These are phyloP conservation scores for Oligia fasciuncula DNA, from an alignment of 2,888 invertebrate species.

Conservation along the genomic window DNA sequence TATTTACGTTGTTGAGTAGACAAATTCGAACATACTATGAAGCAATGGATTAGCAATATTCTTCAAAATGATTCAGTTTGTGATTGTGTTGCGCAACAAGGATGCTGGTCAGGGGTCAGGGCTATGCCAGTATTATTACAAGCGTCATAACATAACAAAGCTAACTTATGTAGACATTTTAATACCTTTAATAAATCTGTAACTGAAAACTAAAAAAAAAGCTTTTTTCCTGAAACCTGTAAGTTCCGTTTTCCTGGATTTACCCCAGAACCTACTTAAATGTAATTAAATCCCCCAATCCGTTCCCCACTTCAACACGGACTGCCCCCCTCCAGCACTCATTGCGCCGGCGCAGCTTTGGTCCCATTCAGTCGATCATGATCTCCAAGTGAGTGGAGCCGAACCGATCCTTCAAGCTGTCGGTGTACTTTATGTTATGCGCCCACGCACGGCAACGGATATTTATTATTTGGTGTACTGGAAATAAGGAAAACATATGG, in stretches of 20 bases:
- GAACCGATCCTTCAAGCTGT: conserved; percentile 84
- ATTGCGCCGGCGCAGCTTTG: conserved; percentile 40
- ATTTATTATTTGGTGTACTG: conserved; percentile 91
- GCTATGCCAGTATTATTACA: not conserved
- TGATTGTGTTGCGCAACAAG: too few relatives aligned
- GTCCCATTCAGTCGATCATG: conserved; percentile 83
- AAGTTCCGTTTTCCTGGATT: not conserved
- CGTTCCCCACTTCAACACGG: conserved; percentile 20
- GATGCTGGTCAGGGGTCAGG: not conserved
- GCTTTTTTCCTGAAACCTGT: not conserved
- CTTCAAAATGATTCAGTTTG: too few relatives aligned
- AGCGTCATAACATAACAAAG: not conserved
- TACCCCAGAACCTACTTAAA: not conserved
- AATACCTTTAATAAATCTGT: not conserved
- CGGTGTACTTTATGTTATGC: conserved; percentile 90
- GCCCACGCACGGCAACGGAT: conserved; percentile 93
- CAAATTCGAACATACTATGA: too few relatives aligned
- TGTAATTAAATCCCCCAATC: not conserved
- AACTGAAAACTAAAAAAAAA: not conserved
- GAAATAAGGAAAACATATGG: conserved; percentile 9
- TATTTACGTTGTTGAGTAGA: too few relatives aligned
- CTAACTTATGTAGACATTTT: not conserved
- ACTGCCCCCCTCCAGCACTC: conserved; percentile 16
- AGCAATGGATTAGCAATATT: too few relatives aligned
- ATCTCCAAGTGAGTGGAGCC: conserved; percentile 87